Percentiles rank a stretch among this genome's conserved stretches.
phyloP scores from a whole-genome alignment of 2,888 invertebrate genomes.

The Trichopria drosophilae region DNA sequence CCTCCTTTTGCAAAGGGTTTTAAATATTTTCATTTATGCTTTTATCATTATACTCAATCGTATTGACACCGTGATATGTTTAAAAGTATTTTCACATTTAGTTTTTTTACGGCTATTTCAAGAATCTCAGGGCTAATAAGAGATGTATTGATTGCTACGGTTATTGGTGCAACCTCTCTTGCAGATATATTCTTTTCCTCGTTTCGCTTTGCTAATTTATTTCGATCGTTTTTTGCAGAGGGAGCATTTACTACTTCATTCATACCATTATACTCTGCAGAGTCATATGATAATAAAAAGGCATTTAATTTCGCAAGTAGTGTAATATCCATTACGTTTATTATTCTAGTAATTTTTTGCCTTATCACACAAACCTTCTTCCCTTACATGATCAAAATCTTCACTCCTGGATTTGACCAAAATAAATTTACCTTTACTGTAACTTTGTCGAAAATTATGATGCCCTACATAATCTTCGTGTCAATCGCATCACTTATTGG shows the following conservation, averaged over 20 bases:
- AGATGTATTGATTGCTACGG: conserved; percentile 17
- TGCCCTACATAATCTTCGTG: conserved; percentile 19
- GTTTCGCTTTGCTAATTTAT: conserved; percentile 19
- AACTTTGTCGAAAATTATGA: conserved; percentile 18
- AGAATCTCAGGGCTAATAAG: conserved; percentile 18
- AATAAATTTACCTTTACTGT: conserved; percentile 18
- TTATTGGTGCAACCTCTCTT: conserved; percentile 20
- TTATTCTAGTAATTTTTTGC: conserved; percentile 19
- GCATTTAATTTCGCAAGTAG: conserved; percentile 19
- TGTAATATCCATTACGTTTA: conserved; percentile 20
- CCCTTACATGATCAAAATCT: conserved; percentile 16
- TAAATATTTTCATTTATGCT: conserved; percentile 21
- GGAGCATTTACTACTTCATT: conserved; percentile 18
- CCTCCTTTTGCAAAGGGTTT: conserved; percentile 13
- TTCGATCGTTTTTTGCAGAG: conserved; percentile 18
- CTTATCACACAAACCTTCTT: conserved; percentile 17
- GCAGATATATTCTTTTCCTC: conserved; percentile 18
- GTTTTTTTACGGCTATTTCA: conserved; percentile 19
- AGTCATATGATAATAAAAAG: conserved; percentile 15
- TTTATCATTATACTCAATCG: conserved; percentile 19
- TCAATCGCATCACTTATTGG: conserved; percentile 18
- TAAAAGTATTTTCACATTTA: conserved; percentile 23
- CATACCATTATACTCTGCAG: conserved; percentile 17
- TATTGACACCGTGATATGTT: conserved; percentile 21
- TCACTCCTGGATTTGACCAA: conserved; percentile 20